Percentiles rank a stretch among this genome's conserved stretches.
Evolutionary conservation across 2,888 invertebrate species (phyloP).

Genomic region (Tipula confusa): DNA sequence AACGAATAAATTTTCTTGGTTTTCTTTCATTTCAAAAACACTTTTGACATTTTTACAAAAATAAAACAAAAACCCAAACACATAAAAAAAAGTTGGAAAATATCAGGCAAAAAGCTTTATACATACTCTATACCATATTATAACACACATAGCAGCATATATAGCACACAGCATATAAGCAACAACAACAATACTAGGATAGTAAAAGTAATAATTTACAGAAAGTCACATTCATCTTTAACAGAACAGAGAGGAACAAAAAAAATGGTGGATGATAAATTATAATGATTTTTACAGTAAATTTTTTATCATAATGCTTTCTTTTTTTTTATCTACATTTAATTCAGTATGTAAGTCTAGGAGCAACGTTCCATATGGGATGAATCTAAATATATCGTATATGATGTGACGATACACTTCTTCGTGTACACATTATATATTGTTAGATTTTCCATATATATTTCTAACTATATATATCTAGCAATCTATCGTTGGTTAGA

Average conservation of each 20-base stretch:
- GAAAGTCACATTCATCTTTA: conserved; percentile 25
- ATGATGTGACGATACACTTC: not conserved
- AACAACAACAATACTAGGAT: not conserved
- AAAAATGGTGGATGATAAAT: conserved; percentile 25
- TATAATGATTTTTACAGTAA: not conserved
- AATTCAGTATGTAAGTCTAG: conserved; percentile 1
- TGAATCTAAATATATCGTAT: not conserved
- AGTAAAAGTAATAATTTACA: conserved; percentile 20
- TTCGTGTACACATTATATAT: not conserved
- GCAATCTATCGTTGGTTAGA: not conserved
- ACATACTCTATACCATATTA: not conserved
- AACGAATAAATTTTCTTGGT: conserved; percentile 25
- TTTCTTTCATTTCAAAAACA: conserved; percentile 20
- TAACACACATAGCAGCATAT: not conserved
- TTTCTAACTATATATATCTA: too few relatives aligned
- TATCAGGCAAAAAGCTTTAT: not conserved
- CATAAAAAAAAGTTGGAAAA: not conserved
- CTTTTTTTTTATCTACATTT: not conserved
- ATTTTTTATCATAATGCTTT: conserved; percentile 3
- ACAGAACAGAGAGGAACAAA: not conserved
- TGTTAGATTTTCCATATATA: not conserved
- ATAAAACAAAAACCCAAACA: not conserved
- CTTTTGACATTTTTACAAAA: conserved; percentile 20
- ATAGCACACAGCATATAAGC: not conserved
- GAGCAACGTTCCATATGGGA: not conserved